Base-by-base conservation (phyloP, 2,797 vertebrate genomes). In the Etheostoma perlongum region DNA sequence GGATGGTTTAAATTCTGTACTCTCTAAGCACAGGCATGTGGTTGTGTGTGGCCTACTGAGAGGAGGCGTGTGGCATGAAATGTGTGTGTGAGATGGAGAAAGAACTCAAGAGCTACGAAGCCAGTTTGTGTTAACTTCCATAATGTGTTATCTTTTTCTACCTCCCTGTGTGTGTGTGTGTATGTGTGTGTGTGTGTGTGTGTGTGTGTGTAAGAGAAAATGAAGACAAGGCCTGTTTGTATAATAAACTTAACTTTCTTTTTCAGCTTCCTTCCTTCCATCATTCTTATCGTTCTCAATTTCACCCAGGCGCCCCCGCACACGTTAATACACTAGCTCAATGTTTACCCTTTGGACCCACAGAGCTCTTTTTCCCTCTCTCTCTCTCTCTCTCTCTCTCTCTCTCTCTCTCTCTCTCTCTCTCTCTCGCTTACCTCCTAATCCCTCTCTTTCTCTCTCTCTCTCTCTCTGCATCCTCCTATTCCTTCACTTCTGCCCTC, bases 61-160 rank as follows among this genome's bases (percentile, higher is more conserved):
- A 83, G 81, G 61, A 85, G 84, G 84, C 60, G 68, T 91, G 87
- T 89, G 89, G 63, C 85, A 72, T 58, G 69, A 74, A 67, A 54
- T 71, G 68, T 61, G 75, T 73, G 77, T 51, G 78, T 64, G 66
- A 74, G 51, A 61, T 4, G 16, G 59, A 69, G 57, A 64, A 48
- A 23, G 47, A 21, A 64, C 36, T 5, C 6, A 19, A 74, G 62
- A 61, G 49, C 79, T 3, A 76, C 61, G 83, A 74, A 69, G 58
- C 15, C 62, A 36, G 70, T 72, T 72, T 83, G 62, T 74, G 79
- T 70, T 79, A 40, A 40, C 36, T 11, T 40, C 9, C 57, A 78
- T 64, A 78, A 72, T 49, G 19, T 74, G 77, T 85, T 86, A 76
- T 85, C 69, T 60, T 82, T 72, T 70, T 70, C 59, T 57, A 46